phyloP scores from a whole-genome alignment of 2,797 vertebrate genomes.

The Eulemur albifrons region DNA sequence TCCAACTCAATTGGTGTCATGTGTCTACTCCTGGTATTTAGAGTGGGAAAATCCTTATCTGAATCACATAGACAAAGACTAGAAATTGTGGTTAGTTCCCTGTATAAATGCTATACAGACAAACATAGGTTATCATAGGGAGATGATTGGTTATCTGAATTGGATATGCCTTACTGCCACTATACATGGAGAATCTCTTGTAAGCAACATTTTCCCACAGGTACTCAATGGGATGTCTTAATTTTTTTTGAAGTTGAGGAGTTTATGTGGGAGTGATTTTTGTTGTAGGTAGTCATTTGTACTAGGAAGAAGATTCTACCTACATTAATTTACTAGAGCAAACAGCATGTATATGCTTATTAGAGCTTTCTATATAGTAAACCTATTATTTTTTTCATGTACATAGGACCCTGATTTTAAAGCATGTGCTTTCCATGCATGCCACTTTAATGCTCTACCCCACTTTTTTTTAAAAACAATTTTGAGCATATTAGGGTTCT shows the following conservation, averaged over 20 bases:
- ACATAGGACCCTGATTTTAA: slow-evolving; percentile 12
- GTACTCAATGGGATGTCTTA: not conserved
- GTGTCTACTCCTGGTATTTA: not conserved
- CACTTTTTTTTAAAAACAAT: not conserved
- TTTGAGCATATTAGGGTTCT: not conserved
- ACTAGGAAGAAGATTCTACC: not conserved
- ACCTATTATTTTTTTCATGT: not conserved
- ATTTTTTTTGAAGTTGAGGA: slow-evolving; percentile 18
- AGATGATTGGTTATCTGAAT: not conserved
- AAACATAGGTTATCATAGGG: not conserved
- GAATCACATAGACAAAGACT: not conserved
- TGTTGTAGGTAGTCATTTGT: not conserved
- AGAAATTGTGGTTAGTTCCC: not conserved
- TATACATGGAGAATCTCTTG: not conserved
- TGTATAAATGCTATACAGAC: not conserved
- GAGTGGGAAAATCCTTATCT: not conserved
- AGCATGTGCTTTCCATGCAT: not conserved
- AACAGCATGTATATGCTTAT: not conserved
- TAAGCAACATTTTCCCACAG: not conserved
- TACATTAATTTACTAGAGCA: slow-evolving; percentile 1
- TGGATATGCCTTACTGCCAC: not conserved
- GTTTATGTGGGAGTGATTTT: slow-evolving; percentile 21
- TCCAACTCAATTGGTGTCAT: not conserved
- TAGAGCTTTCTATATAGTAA: not conserved
- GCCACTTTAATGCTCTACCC: not conserved